Evolutionary conservation across 2,888 invertebrate species (phyloP).

Genomic region (Drosophila falleni): DNA sequence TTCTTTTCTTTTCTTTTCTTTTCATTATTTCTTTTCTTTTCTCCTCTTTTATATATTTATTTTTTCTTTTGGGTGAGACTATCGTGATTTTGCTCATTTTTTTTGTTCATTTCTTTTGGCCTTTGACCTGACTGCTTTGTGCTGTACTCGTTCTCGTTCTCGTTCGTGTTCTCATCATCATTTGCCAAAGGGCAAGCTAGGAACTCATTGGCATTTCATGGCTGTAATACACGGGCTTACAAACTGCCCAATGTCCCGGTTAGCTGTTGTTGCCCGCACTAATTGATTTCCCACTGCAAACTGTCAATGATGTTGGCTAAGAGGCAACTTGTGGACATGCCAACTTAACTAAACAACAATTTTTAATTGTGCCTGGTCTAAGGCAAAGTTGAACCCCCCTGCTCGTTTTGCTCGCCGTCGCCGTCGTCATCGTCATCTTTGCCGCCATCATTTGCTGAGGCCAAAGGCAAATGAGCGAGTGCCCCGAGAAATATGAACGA

Average conservation of each 20-base stretch:
- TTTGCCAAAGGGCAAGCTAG: slow-evolving; percentile 50
- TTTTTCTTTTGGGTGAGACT: slow-evolving; percentile 33
- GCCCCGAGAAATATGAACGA: slow-evolving; percentile 75
- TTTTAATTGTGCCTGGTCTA: slow-evolving; percentile 70
- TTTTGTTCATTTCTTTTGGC: slow-evolving; percentile 43
- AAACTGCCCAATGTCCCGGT: slow-evolving; percentile 21
- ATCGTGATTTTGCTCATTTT: slow-evolving; percentile 57
- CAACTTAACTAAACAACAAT: slow-evolving; percentile 68
- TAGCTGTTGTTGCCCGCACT: slow-evolving; percentile 34
- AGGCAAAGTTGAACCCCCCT: slow-evolving; percentile 16
- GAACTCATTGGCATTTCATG: slow-evolving; percentile 50
- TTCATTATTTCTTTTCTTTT: not conserved
- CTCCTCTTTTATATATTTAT: not conserved
- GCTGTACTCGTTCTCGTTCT: slow-evolving; percentile 18
- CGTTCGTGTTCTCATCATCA: slow-evolving; percentile 48
- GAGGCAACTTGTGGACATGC: slow-evolving; percentile 39
- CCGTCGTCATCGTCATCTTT: not conserved
- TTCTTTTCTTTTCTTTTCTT: too few relatives aligned
- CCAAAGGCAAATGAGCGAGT: slow-evolving; percentile 74
- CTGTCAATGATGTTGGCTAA: slow-evolving; percentile 43
- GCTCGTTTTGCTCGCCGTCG: too few relatives aligned
- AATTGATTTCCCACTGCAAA: slow-evolving; percentile 65
- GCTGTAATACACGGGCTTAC: slow-evolving; percentile 32
- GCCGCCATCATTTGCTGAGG: slow-evolving; percentile 27
- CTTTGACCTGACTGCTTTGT: slow-evolving; percentile 54